phyloP scores from a whole-genome alignment of 2,888 invertebrate species.

The Drosophila antonietae region DNA sequence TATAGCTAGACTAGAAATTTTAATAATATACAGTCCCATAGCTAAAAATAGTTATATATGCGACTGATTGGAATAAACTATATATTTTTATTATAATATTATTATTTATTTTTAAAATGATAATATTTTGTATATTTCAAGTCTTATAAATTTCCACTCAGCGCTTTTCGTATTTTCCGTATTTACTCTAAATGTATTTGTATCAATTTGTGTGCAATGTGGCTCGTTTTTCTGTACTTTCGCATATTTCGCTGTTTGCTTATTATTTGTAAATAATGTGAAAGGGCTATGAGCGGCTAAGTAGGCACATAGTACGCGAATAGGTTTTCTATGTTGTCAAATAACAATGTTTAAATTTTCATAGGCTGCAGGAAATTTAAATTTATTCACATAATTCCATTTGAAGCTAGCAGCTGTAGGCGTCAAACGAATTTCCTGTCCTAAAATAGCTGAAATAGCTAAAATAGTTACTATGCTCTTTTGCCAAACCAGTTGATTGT shows the following conservation, averaged over 20 bases:
- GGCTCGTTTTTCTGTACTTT: constrained; percentile 6
- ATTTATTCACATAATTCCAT: constrained; percentile 4
- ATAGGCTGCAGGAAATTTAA: not conserved
- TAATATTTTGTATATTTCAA: not conserved
- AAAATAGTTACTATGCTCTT: constrained; percentile 1
- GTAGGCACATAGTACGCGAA: no score
- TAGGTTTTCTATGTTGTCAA: not conserved
- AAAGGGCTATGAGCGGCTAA: not conserved
- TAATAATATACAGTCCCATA: not conserved
- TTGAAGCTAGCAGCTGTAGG: not conserved
- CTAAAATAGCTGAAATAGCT: not conserved
- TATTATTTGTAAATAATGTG: constrained; percentile 23
- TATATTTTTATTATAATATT: no score
- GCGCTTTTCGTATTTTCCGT: not conserved
- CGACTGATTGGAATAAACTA: not conserved
- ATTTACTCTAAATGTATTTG: constrained; percentile 46
- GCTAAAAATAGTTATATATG: not conserved
- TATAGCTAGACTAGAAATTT: not conserved
- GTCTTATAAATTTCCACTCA: constrained; percentile 38
- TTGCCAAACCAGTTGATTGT: constrained; percentile 18
- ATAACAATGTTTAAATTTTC: not conserved
- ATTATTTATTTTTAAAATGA: not conserved
- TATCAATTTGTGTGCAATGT: constrained; percentile 31
- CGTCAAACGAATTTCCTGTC: constrained; percentile 8
- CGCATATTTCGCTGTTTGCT: constrained; percentile 1